Base-by-base conservation (phyloP, 1,140 invertebrate species). In the Ridgeia piscesae region DNA sequence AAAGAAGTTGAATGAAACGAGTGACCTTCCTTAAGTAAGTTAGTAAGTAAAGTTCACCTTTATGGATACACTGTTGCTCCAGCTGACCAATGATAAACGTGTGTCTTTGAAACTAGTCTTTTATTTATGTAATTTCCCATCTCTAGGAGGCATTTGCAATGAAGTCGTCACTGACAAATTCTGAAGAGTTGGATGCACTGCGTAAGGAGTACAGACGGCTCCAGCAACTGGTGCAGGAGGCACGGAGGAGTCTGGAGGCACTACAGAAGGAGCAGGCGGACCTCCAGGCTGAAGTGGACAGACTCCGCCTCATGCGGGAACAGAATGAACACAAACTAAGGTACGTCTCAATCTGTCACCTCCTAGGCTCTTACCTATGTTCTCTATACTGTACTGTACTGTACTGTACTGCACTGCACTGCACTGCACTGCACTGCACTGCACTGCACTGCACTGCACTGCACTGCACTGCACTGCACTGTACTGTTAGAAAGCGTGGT, bases 141-240 rank as follows among this genome's bases (percentile, higher is more conserved):
- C 89, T 17, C n/a, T 35, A 92, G 88, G 92, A 92, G 89, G 89
- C 77, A 34, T 58, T 92, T 42, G 77, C 34, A 92, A 27, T 21
- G 77, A 34, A 34, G 34, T 34, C 33, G 31, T 91, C 31, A 50
- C 34, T 88, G n/a, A 91, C n/a, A 14, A 33, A 92, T 14, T 6
- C 89, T 21, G 31, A 33, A 90, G 92, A 92, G 48, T 27, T 92
- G 33, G 91, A 92, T 8, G 17, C n/a, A 31, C 94, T 95, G 95
- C 93, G 93, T 91, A 93, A 94, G 88, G 95, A 95, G 92, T 93
- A 94, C 91, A 93, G 93, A 88, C 95, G 95, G 92, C 92, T 95
- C 34, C 93, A 92, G 91, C 93, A 94, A 88, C 95, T 95, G 92
- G n/a, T 91, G n/a, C 0, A 27, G 34, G 92, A 92, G 9, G 77